Evolutionary conservation across 2,797 vertebrate species (phyloP), one percentile per base, ranked within the genome.

Genomic region (Parauchenoglanis punctatus): DNA sequence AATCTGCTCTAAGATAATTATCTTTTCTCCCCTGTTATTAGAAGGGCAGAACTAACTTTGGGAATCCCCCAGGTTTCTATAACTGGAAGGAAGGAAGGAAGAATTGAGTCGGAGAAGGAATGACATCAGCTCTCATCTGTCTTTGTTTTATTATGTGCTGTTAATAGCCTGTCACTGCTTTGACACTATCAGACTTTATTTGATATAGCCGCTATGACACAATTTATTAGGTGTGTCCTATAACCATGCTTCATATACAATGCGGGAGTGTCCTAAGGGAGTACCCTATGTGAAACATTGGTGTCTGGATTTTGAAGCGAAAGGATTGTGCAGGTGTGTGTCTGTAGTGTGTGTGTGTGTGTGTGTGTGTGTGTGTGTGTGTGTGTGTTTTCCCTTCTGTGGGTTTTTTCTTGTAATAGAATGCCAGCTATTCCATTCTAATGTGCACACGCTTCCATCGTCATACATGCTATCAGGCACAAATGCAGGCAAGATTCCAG

Each of bases 1-100:
- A 94, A 94, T 95, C 93, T 94, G 92, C 93, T 94, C 94, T 95
- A 93, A 93, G 94, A 93, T 95, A 95, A 96, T 96, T 96, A 95
- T 96, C 94, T 95, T 91, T 89, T 89, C 88, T 94, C 94, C 95
- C 94, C 88, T 93, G 94, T 95, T 96, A 94, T 95, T 93, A 92
- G 91, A 89, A 93, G 92, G 85, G 92, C 91, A 92, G 92, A 93
- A 95, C 94, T 94, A 92, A 91, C 93, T 91, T 94, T 93, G 93
- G 93, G 92, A 94, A 93, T 93, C 92, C 92, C 91, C 91, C 92
- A 93, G 93, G 91, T 90, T 93, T 93, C 81, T 88, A 81, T 89
- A 91, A 90, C 90, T 73, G 81, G 84, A 85, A n/a, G 83, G 58
- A 59, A 23, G 56, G 20, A 84, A 67, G 49, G 70, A 56, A 54